A percentile compares a stretch with the other conserved stretches of the same genome.
phyloP scores from a whole-genome alignment of 2,797 vertebrate genomes.

The Fratercula arctica region DNA sequence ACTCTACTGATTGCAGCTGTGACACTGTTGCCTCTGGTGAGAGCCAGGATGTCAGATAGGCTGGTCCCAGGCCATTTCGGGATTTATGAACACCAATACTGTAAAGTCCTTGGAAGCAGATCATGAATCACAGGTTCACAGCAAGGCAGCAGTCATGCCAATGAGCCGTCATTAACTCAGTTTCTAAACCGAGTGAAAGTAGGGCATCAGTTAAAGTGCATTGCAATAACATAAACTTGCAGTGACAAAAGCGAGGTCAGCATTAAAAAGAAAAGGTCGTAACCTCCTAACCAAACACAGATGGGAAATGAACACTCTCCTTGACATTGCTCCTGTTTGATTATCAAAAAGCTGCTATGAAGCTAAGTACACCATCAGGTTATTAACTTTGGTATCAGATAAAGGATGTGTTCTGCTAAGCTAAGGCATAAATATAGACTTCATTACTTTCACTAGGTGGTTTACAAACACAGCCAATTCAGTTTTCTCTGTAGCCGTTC shows the following conservation, averaged over 20 bases:
- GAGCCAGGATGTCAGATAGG: slow-evolving; percentile 43
- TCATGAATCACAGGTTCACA: slow-evolving; percentile 60
- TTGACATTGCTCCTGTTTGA: slow-evolving; percentile 39
- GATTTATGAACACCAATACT: slow-evolving; percentile 46
- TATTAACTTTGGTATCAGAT: slow-evolving; percentile 35
- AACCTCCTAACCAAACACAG: slow-evolving; percentile 57
- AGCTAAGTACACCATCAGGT: slow-evolving; percentile 38
- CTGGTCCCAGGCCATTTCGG: slow-evolving; percentile 30
- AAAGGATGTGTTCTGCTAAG: slow-evolving; percentile 24
- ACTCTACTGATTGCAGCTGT: slow-evolving; percentile 58
- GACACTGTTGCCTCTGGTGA: slow-evolving; percentile 52
- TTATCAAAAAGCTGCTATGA: slow-evolving; percentile 34
- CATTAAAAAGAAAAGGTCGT: slow-evolving; percentile 61
- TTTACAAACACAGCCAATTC: background rate
- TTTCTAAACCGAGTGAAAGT: slow-evolving; percentile 57
- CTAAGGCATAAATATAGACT: background rate
- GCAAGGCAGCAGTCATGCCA: slow-evolving; percentile 39
- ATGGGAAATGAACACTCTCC: slow-evolving; percentile 24
- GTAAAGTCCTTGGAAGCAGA: slow-evolving; percentile 45
- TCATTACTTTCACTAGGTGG: background rate
- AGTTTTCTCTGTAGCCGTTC: background rate
- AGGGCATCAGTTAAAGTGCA: slow-evolving; percentile 67
- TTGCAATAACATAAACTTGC: slow-evolving; percentile 60
- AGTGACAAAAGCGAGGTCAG: slow-evolving; percentile 55
- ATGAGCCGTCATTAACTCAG: slow-evolving; percentile 47